Evolutionary conservation across 1,140 invertebrate genomes (phyloP).

Genomic region (Lasioglossum baleicum): DNA sequence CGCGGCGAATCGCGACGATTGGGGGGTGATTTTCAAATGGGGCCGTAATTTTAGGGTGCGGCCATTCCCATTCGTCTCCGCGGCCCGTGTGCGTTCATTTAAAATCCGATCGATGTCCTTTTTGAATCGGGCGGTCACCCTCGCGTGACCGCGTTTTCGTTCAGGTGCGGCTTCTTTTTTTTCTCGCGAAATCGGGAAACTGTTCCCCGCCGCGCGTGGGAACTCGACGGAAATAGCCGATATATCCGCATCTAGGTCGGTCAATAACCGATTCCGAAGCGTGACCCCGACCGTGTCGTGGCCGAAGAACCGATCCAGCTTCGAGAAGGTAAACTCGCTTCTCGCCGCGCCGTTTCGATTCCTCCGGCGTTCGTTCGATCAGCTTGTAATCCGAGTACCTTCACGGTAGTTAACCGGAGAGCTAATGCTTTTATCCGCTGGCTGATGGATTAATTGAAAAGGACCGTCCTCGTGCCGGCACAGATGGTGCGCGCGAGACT

Average conservation of each 20-base stretch:
- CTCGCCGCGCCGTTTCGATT: no score
- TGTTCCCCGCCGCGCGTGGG: neutral
- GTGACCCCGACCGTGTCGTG: no score
- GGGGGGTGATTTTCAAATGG: conserved; percentile 72
- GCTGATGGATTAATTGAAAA: conserved; percentile 29
- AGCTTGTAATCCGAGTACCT: conserved; percentile 43
- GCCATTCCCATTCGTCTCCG: conserved; percentile 35
- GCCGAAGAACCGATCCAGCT: no score
- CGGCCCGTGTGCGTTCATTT: conserved; percentile 34
- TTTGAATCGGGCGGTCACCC: neutral
- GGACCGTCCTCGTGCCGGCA: conserved; percentile 18
- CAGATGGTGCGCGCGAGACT: conserved; percentile 41
- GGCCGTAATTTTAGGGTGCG: conserved; percentile 65
- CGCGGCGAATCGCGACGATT: conserved; percentile 75
- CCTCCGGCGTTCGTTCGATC: neutral
- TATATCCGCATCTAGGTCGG: neutral
- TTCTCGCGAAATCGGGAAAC: neutral
- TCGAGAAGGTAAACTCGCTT: no score
- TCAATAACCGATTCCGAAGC: no score
- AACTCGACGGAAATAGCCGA: neutral
- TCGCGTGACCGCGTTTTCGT: neutral
- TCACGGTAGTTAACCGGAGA: conserved; percentile 46
- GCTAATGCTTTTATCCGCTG: conserved; percentile 35
- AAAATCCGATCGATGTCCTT: conserved; percentile 23
- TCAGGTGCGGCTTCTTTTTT: no score